Percentiles rank a stretch among this genome's conserved stretches.
phyloP scores from a whole-genome alignment of 2,888 invertebrate species.

The Leptopilina syphax region DNA sequence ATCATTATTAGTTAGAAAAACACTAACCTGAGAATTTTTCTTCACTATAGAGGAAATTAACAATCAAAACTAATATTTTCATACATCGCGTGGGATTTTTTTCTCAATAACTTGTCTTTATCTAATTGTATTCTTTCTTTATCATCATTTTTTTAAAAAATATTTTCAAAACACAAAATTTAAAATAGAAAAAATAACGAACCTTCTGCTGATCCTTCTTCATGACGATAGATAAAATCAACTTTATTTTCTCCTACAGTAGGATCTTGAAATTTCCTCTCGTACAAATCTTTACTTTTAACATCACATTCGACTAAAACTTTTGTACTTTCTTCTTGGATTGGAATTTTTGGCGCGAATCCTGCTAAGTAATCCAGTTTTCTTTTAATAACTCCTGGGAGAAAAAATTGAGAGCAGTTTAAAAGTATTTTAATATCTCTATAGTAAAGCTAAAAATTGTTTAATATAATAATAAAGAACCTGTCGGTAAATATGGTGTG shows the following conservation, averaged over 20 bases:
- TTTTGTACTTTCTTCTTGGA: conserved; percentile 42
- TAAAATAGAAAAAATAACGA: conserved; percentile 45
- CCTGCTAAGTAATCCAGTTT: conserved; percentile 58
- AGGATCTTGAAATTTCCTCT: no score
- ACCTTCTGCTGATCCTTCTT: conserved; percentile 56
- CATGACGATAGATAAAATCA: conserved; percentile 48
- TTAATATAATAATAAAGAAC: conserved; percentile 38
- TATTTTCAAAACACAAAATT: conserved; percentile 4
- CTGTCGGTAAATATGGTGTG: conserved; percentile 45
- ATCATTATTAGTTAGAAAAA: neutral
- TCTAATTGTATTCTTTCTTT: conserved; percentile 18
- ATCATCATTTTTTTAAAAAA: conserved; percentile 33
- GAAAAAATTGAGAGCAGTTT: neutral
- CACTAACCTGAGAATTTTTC: conserved; percentile 31
- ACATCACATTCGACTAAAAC: neutral
- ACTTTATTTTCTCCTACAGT: neutral
- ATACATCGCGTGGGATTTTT: conserved; percentile 7
- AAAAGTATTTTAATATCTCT: no score
- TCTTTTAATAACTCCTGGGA: conserved; percentile 56
- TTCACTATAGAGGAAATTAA: conserved; percentile 1
- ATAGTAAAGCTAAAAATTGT: neutral
- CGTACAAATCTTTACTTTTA: neutral
- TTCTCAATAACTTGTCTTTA: conserved; percentile 6
- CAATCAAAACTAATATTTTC: conserved; percentile 23
- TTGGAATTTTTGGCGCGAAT: conserved; percentile 52